These are phyloP conservation scores for Tribolium madens DNA, from an alignment of 1,140 invertebrate genomes.

Conservation along the genomic window DNA sequence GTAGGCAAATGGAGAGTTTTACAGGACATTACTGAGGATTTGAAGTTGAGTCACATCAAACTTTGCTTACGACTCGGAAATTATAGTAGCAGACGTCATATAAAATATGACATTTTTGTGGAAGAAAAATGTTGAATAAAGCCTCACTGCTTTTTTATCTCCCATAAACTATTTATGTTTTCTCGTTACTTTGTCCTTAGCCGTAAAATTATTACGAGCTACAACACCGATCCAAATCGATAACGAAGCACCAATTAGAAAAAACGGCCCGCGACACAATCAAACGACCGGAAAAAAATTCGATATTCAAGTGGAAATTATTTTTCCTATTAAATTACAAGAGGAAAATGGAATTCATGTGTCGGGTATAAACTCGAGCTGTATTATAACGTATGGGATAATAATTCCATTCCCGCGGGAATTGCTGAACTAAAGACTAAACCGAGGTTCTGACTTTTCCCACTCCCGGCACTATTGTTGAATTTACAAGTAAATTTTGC, in stretches of 20 bases:
- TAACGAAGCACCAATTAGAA: conserved; percentile 15
- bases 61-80: conserved; percentile 32
- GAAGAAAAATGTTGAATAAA: conserved; percentile 21
- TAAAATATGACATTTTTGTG: conserved; percentile 23
- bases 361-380: conserved; percentile 9
- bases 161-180: conserved; percentile 35
- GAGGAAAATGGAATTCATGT: background rate
- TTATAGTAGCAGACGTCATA: conserved; percentile 1
- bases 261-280: background rate
- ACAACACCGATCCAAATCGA: conserved; percentile 18
- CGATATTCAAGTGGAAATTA: background rate
- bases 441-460: background rate
- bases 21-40: background rate
- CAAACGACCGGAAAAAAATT: background rate
- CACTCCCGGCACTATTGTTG: background rate
- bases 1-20: background rate
- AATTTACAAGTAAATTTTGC: conserved; percentile 1
- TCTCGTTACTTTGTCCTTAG: conserved; percentile 24
- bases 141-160: conserved; percentile 30
- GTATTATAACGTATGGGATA: conserved; percentile 17
- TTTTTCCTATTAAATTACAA: conserved; percentile 4
- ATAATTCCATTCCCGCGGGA: background rate
- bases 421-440: conserved; percentile 6
- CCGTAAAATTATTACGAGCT: conserved; percentile 28
- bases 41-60: conserved; percentile 26